phyloP scores from a whole-genome alignment of 2,113 vertebrate genomes.

The Prietella phreatophila region DNA sequence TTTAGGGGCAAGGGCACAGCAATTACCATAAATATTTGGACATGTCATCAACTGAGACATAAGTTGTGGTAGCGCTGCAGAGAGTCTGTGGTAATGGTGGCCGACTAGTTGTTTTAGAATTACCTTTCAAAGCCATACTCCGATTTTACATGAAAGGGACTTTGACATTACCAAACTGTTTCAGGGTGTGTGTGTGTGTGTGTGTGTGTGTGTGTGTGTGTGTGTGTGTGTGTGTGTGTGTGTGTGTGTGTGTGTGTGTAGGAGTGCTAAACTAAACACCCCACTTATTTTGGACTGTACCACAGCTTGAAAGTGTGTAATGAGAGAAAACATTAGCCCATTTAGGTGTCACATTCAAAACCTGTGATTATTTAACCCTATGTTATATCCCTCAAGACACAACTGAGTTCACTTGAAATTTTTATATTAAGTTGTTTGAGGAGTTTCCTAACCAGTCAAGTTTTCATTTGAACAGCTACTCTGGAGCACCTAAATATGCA shows the following conservation, averaged over 20 bases:
- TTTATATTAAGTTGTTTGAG: neutral
- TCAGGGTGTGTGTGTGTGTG: too few species aligned
- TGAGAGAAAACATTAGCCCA: neutral
- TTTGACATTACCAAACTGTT: neutral
- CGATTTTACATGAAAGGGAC: conserved; percentile 25
- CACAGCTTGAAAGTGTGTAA: neutral
- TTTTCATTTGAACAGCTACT: neutral
- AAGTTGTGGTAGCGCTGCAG: conserved; percentile 49
- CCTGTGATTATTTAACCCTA: neutral
- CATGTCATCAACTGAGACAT: conserved; percentile 48
- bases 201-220: too few species aligned
- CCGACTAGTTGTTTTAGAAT: conserved; percentile 53
- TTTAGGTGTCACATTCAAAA: neutral
- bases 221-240: too few species aligned
- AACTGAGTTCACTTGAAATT: neutral
- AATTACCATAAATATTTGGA: conserved; percentile 64
- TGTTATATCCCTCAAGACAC: neutral
- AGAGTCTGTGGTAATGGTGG: conserved; percentile 55
- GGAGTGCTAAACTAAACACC: neutral
- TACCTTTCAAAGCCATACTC: conserved; percentile 41
- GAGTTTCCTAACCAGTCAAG: neutral
- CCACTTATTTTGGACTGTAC: neutral
- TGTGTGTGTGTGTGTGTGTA: neutral
- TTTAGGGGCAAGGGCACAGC: conserved; percentile 57
- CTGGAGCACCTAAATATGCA: neutral